Evolutionary conservation across 2,113 vertebrate genomes (phyloP).

Genomic region (Colistium nudipinnis): DNA sequence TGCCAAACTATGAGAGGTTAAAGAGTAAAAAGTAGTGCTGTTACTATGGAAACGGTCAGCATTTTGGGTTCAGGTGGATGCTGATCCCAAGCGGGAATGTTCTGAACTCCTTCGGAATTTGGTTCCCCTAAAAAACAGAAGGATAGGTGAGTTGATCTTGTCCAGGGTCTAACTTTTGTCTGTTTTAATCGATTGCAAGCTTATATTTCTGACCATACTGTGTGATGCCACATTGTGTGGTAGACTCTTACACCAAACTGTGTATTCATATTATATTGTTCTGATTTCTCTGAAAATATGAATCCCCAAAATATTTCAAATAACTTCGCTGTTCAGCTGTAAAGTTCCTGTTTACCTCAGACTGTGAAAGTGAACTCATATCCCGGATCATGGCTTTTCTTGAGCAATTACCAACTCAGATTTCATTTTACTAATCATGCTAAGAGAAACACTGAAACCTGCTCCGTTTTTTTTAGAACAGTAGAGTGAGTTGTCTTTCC

Average conservation of each 20-base stretch:
- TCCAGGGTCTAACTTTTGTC: too few species aligned
- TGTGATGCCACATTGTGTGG: too few species aligned
- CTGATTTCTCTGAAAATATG: neutral
- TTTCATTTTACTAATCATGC: constrained; percentile 27
- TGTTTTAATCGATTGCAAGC: too few species aligned
- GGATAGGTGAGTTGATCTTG: constrained; percentile 61
- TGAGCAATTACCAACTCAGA: constrained; percentile 8
- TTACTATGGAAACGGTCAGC: constrained; percentile 28
- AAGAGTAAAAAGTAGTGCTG: constrained; percentile 6
- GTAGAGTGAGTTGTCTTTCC: constrained; percentile 49
- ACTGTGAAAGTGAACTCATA: constrained; percentile 19
- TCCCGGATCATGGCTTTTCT: neutral
- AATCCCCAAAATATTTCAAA: neutral
- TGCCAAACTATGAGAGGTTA: constrained; percentile 22
- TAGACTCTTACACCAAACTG: neutral
- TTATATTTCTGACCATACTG: too few species aligned
- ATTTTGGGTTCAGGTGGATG: constrained; percentile 58
- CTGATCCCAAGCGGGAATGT: constrained; percentile 48
- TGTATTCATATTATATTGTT: neutral
- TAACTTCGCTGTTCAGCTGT: neutral
- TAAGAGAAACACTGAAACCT: constrained; percentile 10
- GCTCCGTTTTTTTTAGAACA: constrained; percentile 18
- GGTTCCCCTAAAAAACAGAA: constrained; percentile 43
- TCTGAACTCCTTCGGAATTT: constrained; percentile 49
- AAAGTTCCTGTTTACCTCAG: constrained; percentile 3